Base-by-base conservation (phyloP, 2,113 vertebrate species). In the Pelmatolapia mariae region DNA sequence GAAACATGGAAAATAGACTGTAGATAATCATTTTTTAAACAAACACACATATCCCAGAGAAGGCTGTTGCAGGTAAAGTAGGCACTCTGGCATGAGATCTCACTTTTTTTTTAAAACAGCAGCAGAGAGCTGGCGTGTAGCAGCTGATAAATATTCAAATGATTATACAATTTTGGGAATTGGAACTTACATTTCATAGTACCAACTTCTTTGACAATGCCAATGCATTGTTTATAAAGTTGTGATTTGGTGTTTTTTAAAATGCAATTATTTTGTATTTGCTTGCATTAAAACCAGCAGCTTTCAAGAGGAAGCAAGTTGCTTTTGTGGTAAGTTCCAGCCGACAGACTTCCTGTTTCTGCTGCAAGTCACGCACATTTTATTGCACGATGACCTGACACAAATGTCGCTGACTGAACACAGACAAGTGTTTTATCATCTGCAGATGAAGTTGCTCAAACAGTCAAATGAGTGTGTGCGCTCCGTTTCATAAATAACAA, bases 281-380 rank as follows among this genome's bases (percentile, higher is more conserved):
- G 15, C 11, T 87, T 43, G 22, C 11, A 86, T 78, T 87, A 93
- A 83, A 83, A 83, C 31, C 63, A 89, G 66, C 26, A 2, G 15
- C 29, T 66, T 79, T 26, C 29, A 24, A 85, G 83, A 93, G 93
- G 93, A 94, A 94, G 82, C 7, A 4, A 24, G 59, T 86, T 66
- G 71, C 81, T 26, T 92, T 93, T 92, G 91, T 91, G 83, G 86
- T 80, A 89, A 80, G 54, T 89, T 86, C 90, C 45, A 87, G 81
- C 82, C 36, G 56, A 66, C 68, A 85, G 26, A 85, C 86, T 95
- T 95, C 93, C 95, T 93, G 89, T 94, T 88, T 89, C 85, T 61
- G 43, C 40, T 59, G 7, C 29, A 83, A 73, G 31, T 73, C 8
- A 38, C 6, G 15, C 11, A 31, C n/a, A 38, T 80, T 71, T 87